phyloP scores from a whole-genome alignment of 2,888 invertebrate species.

The Cartodere bifasciata region DNA sequence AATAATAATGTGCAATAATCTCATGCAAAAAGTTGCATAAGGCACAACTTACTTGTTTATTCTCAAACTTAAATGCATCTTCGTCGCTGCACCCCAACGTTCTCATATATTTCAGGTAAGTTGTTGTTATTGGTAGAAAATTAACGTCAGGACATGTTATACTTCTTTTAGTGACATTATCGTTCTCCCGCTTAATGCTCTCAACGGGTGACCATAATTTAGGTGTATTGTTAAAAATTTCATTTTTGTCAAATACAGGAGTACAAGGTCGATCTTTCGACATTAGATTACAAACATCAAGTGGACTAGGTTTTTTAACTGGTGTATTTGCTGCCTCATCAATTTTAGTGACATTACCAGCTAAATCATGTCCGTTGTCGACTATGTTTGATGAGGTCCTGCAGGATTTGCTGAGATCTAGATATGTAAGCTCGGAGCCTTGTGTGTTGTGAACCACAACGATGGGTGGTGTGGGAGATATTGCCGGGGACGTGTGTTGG shows the following conservation, averaged over 20 bases:
- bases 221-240: conserved; percentile 36
- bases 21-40: conserved; percentile 33
- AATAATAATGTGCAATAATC: conserved; percentile 29
- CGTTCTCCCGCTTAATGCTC: conserved; percentile 27
- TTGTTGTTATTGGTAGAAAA: conserved; percentile 80
- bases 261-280: conserved; percentile 47
- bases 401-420: conserved; percentile 11
- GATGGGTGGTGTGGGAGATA: conserved; percentile 13
- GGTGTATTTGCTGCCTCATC: no score
- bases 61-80: conserved; percentile 45
- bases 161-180: conserved; percentile 23
- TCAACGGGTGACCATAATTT: conserved; percentile 50
- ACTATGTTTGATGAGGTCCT: conserved; percentile 7
- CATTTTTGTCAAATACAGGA: conserved; percentile 34
- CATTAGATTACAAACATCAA: conserved; percentile 49
- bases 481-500: conserved; percentile 16
- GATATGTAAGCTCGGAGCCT: conserved; percentile 11
- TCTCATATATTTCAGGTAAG: conserved; percentile 75
- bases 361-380: no score
- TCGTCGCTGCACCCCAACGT: conserved; percentile 53
- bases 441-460: conserved; percentile 10
- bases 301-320: no score
- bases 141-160: conserved; percentile 53
- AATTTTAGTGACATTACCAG: no score
- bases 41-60: conserved; percentile 42